Base-by-base conservation (phyloP, 2,797 vertebrate genomes). In the Pseudochromis fuscus region DNA sequence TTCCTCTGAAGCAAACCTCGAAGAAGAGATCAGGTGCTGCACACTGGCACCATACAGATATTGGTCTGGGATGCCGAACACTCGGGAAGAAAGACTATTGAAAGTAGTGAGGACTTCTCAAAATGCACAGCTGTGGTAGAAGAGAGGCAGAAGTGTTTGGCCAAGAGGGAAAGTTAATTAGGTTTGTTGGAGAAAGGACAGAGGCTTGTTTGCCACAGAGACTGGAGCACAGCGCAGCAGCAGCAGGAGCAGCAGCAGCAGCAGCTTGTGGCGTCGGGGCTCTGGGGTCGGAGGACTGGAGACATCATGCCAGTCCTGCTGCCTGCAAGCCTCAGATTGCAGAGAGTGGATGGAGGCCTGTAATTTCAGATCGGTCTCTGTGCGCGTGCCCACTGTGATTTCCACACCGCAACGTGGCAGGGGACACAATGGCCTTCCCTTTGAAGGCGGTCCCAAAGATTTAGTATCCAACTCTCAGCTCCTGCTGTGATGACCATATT, bases 251-350 rank as follows among this genome's bases (percentile, higher is more conserved):
- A 67, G 10, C 59, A 46, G 44, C 71, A 67, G 62, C 77, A 45
- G 85, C 71, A 81, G 83, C 76, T 83, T 72, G 81, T 58, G 77
- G 86, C 57, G 60, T 49, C 37, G 11, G 60, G 56, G 74, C 76
- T 77, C 37, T 44, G 11, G 72, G 81, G 75, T 77, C 23, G 23
- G 66, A 81, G 75, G 60, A 35, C 52, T 2, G 72, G 70, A 76
- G 83, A 83, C 79, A 25, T 50, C 45, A 4, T 64, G 89, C 89
- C 90, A 90, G 84, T 84, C 80, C 67, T 70, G 77, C 83, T 70
- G 88, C 88, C 91, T 92, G 92, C 67, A 49, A 84, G 83, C 66
- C 77, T 79, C 72, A 83, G 90, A 92, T 91, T 91, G 86, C 72
- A 72, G 37, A 71, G 78, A 2, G 35, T 66, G 78, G 68, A 88